These are phyloP conservation scores for Sarcophaga bullata DNA, from an alignment of 1,140 invertebrate genomes.

Conservation along the genomic window DNA sequence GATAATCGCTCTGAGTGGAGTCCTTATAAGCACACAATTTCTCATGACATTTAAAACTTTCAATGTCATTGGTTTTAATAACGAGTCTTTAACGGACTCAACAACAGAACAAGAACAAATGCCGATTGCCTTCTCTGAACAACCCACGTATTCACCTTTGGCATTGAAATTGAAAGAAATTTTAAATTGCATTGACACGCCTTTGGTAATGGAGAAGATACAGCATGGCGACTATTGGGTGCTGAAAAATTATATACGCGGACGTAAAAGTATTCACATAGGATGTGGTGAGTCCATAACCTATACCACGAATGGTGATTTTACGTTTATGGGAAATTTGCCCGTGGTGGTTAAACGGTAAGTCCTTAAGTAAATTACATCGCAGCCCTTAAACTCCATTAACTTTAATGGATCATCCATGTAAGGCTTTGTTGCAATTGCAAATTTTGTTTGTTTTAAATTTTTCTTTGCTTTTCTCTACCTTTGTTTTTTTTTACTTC, in stretches of 20 bases:
- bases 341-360: slow-evolving; percentile 70
- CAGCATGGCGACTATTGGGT: slow-evolving; percentile 89
- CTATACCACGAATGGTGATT: slow-evolving; percentile 91
- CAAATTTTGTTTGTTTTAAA: background rate
- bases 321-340: slow-evolving; percentile 89
- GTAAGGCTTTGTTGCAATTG: background rate
- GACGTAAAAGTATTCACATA: slow-evolving; percentile 66
- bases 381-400: too few species aligned
- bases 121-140: background rate
- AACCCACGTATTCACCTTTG: slow-evolving; percentile 41
- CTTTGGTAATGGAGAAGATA: slow-evolving; percentile 69
- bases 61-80: background rate
- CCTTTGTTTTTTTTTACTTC: slow-evolving; percentile 20
- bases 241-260: slow-evolving; percentile 82
- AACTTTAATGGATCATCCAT: too few species aligned
- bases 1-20: background rate
- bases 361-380: background rate
- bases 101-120: background rate
- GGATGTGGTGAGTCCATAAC: slow-evolving; percentile 85
- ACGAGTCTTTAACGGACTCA: background rate
- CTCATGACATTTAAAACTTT: background rate
- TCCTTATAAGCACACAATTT: background rate
- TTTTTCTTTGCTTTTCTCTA: background rate
- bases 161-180: slow-evolving; percentile 47
- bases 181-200: slow-evolving; percentile 73